A percentile compares a stretch with the other conserved stretches of the same genome.
Conservation (phyloP, 2,888 invertebrate genomes). For the Calliphora vomitoria region DNA sequence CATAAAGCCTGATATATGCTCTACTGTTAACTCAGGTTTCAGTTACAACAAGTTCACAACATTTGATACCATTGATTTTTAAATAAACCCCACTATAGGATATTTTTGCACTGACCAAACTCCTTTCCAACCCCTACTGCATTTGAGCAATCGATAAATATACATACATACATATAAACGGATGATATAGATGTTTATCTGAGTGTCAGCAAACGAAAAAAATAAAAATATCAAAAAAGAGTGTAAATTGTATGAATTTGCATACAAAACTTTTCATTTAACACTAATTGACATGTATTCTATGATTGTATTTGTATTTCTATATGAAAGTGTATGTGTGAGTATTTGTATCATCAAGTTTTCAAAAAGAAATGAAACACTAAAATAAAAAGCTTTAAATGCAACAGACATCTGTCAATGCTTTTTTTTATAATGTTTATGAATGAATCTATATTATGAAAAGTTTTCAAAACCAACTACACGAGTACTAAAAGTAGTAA, state of each 20-base stretch:
- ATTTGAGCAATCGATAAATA: neutral
- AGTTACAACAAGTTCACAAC: no score
- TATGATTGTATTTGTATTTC: conserved; percentile 51
- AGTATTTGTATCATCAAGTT: conserved; percentile 78
- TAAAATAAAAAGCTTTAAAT: conserved; percentile 75
- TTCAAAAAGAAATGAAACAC: conserved; percentile 16
- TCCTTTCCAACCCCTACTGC: neutral
- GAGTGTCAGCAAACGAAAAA: conserved; percentile 9
- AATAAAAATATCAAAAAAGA: conserved; percentile 38
- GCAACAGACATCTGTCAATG: conserved; percentile 73
- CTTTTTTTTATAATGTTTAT: conserved; percentile 57
- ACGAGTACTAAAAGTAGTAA: conserved; percentile 19
- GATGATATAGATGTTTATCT: neutral
- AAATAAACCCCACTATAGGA: no score
- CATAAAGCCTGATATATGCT: no score
- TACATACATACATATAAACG: neutral
- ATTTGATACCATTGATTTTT: no score
- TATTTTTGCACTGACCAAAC: neutral
- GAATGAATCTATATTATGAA: conserved; percentile 55
- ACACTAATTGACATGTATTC: conserved; percentile 72
- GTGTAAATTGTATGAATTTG: conserved; percentile 69
- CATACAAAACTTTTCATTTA: conserved; percentile 73
- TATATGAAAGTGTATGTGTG: conserved; percentile 19
- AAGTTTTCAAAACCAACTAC: conserved; percentile 47
- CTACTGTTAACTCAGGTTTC: no score